Base-by-base conservation (phyloP, 2,113 vertebrate genomes). In the Cryptomyrus ogoouensis region DNA sequence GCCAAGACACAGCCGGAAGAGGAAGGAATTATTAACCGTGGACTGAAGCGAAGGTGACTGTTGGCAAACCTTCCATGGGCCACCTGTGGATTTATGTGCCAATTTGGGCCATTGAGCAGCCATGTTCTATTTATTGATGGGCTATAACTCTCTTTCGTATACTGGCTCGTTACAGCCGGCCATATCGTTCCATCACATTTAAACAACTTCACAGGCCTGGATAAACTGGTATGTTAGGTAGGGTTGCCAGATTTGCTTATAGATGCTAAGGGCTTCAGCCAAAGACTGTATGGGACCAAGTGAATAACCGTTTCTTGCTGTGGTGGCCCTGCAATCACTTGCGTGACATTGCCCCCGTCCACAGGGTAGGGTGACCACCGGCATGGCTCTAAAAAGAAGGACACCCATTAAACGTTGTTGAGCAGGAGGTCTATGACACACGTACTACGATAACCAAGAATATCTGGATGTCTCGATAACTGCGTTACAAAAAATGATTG, bases 31-130 rank as follows among this genome's bases (percentile, higher is more conserved):
- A 94, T 95, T 94, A 94, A 94, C 91, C 80, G 90, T 90, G 77
- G 90, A 92, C 93, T 94, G 93, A 95, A 95, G 92, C 88, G 92
- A 94, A 94, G 91, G 93, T 94, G 94, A 93, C 93, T 94, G 94
- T 91, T 93, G 93, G 95, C 94, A 93, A 93, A 92, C 91, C 93
- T 91, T 92, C 91, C 5, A 12, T 44, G 35, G 90, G 92, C 90
- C 91, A 70, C 89, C 92, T 91, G 92, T 93, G 92, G 92, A 93
- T 94, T 93, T 93, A 93, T 93, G 92, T 44, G 62, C 83, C 47
- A 62, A 44, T 86, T 74, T 44, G 46, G 88, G 56, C 35, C 56
- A 7, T 31, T 13, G 15, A 42, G 87, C 52, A 46, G 53, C 12
- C 35, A 46, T 66, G 31, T 44, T 58, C 52, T 53, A 24, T 62